Evolutionary conservation across 2,113 vertebrate genomes (phyloP).

Genomic region (Indicator maculatus): DNA sequence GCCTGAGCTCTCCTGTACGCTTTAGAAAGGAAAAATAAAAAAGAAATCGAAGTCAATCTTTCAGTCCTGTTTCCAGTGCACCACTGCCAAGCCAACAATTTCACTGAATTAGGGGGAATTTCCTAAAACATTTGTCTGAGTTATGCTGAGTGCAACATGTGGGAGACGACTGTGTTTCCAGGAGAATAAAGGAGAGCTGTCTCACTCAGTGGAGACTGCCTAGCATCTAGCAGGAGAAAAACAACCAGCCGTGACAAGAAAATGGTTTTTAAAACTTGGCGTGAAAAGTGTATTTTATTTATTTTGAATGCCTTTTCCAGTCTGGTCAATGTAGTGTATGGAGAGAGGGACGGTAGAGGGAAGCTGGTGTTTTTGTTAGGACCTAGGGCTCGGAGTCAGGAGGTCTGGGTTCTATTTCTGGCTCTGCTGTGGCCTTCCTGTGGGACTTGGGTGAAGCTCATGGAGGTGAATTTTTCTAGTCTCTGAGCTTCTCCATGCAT

Average conservation of each 20-base stretch:
- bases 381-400: slow-evolving; percentile 36
- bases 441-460: slow-evolving; percentile 56
- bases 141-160: slow-evolving; percentile 69
- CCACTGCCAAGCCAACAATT: slow-evolving; percentile 75
- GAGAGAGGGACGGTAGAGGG: slow-evolving; percentile 31
- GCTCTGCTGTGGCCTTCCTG: not conserved
- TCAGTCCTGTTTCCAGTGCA: slow-evolving; percentile 65
- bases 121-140: slow-evolving; percentile 76
- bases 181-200: slow-evolving; percentile 75
- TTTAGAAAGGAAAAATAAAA: slow-evolving; percentile 62
- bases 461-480: slow-evolving; percentile 32
- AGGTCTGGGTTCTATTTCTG: slow-evolving; percentile 63
- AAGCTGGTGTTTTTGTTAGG: slow-evolving; percentile 50
- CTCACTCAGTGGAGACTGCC: slow-evolving; percentile 59
- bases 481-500: not conserved
- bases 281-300: not conserved
- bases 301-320: slow-evolving; percentile 60
- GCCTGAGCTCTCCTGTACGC: slow-evolving; percentile 61
- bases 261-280: slow-evolving; percentile 67
- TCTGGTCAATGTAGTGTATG: slow-evolving; percentile 53
- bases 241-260: slow-evolving; percentile 52
- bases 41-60: not conserved
- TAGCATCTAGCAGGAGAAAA: slow-evolving; percentile 62
- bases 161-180: slow-evolving; percentile 76
- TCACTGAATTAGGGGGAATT: slow-evolving; percentile 76